Percentiles rank a stretch among this genome's conserved stretches.
Evolutionary conservation across 2,888 invertebrate genomes (phyloP).

Genomic region (Meliscaeva auricollis): DNA sequence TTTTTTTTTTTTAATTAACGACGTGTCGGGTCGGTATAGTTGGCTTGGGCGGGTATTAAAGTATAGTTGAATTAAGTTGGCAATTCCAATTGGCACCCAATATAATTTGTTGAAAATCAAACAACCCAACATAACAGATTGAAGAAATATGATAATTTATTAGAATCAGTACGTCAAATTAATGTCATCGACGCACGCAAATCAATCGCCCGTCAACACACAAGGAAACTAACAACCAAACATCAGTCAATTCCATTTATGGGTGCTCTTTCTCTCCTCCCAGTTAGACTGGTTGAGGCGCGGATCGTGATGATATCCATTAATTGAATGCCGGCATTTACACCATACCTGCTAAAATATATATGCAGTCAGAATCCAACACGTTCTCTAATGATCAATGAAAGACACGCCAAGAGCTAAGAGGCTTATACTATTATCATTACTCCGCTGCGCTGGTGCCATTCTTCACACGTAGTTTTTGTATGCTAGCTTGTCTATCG

Average conservation of each 20-base stretch:
- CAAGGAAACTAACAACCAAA: conserved; percentile 31
- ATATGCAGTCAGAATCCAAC: conserved; percentile 44
- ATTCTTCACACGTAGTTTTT: conserved; percentile 52
- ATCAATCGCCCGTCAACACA: conserved; percentile 56
- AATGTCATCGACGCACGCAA: conserved; percentile 63
- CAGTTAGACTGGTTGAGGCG: conserved; percentile 49
- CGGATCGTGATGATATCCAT: conserved; percentile 64
- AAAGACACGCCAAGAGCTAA: conserved; percentile 53
- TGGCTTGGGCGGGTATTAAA: neutral
- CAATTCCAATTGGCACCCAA: conserved; percentile 43
- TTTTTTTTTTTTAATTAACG: conserved; percentile 35
- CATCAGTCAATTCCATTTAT: conserved; percentile 28
- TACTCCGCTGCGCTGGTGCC: conserved; percentile 50
- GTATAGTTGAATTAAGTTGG: neutral
- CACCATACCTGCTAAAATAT: neutral
- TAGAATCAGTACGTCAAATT: conserved; percentile 60
- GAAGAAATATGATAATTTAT: conserved; percentile 50
- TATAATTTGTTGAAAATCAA: conserved; percentile 36
- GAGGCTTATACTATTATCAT: conserved; percentile 70
- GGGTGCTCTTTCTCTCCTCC: conserved; percentile 6
- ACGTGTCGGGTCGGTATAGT: conserved; percentile 22
- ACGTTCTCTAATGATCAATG: conserved; percentile 74
- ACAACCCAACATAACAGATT: neutral
- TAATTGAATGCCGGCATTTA: conserved; percentile 57
- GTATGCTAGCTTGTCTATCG: conserved; percentile 34